phyloP scores from a whole-genome alignment of 2,888 invertebrate genomes.

The Cheiracanthium punctorium region DNA sequence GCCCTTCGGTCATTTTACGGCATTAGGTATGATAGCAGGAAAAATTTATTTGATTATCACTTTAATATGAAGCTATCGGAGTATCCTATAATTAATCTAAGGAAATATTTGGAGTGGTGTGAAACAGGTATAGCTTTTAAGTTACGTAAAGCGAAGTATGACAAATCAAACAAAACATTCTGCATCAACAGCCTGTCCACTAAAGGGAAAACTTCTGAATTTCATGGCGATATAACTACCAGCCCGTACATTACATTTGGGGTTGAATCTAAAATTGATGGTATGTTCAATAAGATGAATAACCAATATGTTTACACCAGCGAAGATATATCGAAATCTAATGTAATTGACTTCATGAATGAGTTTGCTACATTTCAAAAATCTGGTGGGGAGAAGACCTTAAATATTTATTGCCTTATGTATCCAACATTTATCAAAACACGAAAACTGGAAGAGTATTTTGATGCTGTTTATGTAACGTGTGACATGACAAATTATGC shows the following conservation, averaged over 20 bases:
- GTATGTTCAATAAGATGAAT: constrained; percentile 31
- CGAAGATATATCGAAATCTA: constrained; percentile 51
- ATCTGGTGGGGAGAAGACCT: not conserved
- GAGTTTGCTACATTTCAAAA: constrained; percentile 7
- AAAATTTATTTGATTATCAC: constrained; percentile 53
- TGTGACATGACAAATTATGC: constrained; percentile 45
- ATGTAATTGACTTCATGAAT: constrained; percentile 38
- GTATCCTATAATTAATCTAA: constrained; percentile 37
- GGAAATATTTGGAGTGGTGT: constrained; percentile 50
- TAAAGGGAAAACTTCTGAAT: not conserved
- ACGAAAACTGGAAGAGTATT: constrained; percentile 22
- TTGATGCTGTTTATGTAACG: constrained; percentile 47
- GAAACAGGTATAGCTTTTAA: constrained; percentile 57
- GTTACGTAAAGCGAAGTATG: constrained; percentile 39
- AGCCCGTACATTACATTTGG: constrained; percentile 55
- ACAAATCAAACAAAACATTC: constrained; percentile 49
- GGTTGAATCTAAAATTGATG: constrained; percentile 28
- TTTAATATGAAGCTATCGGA: constrained; percentile 45
- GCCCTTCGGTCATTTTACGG: constrained; percentile 40
- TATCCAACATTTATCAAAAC: constrained; percentile 24
- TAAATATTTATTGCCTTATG: constrained; percentile 30
- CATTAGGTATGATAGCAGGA: constrained; percentile 36
- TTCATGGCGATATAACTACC: constrained; percentile 47
- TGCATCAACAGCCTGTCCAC: not conserved
- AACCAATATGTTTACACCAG: constrained; percentile 38